Conservation (phyloP, 1,140 invertebrate genomes). For the Drosophila tropicalis region DNA sequence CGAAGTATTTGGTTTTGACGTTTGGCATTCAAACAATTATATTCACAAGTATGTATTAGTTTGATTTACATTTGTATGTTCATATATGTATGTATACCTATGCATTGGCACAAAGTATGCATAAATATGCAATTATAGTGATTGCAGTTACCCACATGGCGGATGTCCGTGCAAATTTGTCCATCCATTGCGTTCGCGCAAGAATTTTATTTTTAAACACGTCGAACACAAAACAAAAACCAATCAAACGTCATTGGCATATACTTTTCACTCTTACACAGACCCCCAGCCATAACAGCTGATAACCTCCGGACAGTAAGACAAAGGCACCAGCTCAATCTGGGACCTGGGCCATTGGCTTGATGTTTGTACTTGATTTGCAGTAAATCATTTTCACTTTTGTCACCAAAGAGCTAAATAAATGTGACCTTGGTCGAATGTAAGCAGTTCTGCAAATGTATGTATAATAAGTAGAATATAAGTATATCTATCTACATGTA, state of each 20-base stretch:
- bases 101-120: not conserved
- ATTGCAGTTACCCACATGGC: conserved; percentile 20
- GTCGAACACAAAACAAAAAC: conserved; percentile 34
- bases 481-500: conserved; percentile 25
- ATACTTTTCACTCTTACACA: conserved; percentile 51
- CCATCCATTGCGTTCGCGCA: conserved; percentile 8
- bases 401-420: conserved; percentile 52
- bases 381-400: conserved; percentile 63
- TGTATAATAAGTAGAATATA: conserved; percentile 6
- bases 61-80: too few species aligned
- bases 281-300: conserved; percentile 37
- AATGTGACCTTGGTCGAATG: conserved; percentile 38
- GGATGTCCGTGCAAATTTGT: not conserved
- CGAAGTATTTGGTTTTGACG: not conserved
- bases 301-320: conserved; percentile 48
- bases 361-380: conserved; percentile 22
- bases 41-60: too few species aligned
- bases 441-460: conserved; percentile 16
- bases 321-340: conserved; percentile 14
- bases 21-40: conserved; percentile 10
- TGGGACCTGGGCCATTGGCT: conserved; percentile 57
- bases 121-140: conserved; percentile 29
- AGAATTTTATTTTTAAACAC: conserved; percentile 57
- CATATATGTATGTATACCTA: too few species aligned
- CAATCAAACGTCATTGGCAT: conserved; percentile 33